Evolutionary conservation across 1,140 invertebrate species (phyloP).

Genomic region (Leptinotarsa texana): DNA sequence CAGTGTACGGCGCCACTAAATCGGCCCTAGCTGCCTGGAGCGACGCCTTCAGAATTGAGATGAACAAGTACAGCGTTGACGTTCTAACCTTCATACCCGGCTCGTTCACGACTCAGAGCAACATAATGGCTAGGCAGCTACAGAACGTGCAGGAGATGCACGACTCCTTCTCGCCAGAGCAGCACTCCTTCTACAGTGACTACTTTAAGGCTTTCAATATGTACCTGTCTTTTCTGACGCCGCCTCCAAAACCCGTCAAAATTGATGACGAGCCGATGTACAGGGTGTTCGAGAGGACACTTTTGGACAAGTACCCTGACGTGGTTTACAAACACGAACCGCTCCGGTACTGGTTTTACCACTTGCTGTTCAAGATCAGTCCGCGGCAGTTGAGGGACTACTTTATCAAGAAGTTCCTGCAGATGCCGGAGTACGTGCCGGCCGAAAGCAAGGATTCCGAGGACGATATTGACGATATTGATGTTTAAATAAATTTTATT

Average conservation of each 20-base stretch:
- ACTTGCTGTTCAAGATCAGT: conserved; percentile 58
- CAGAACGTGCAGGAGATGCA: conserved; percentile 61
- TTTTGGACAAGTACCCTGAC: conserved; percentile 59
- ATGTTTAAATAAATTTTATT: background rate
- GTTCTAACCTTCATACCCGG: conserved; percentile 79
- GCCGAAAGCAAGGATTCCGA: background rate
- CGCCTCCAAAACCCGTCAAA: conserved; percentile 49
- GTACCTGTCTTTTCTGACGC: conserved; percentile 59
- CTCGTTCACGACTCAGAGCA: conserved; percentile 62
- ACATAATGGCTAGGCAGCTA: conserved; percentile 61
- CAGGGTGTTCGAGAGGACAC: conserved; percentile 59
- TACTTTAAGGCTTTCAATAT: conserved; percentile 62
- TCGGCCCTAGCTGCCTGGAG: conserved; percentile 73
- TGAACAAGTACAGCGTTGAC: conserved; percentile 71
- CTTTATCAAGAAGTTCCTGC: conserved; percentile 61
- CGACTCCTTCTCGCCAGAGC: conserved; percentile 58
- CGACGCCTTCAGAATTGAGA: conserved; percentile 73
- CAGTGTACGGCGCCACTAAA: conserved; percentile 81
- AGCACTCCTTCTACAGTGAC: conserved; percentile 58
- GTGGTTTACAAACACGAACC: conserved; percentile 62
- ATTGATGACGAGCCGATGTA: conserved; percentile 59
- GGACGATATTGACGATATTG: conserved; percentile 13
- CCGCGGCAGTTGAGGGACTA: conserved; percentile 60
- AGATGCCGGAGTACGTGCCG: conserved; percentile 55
- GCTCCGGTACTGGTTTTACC: conserved; percentile 58